Conservation (phyloP, 2,888 invertebrate species). For the Scaeva pyrastri region DNA sequence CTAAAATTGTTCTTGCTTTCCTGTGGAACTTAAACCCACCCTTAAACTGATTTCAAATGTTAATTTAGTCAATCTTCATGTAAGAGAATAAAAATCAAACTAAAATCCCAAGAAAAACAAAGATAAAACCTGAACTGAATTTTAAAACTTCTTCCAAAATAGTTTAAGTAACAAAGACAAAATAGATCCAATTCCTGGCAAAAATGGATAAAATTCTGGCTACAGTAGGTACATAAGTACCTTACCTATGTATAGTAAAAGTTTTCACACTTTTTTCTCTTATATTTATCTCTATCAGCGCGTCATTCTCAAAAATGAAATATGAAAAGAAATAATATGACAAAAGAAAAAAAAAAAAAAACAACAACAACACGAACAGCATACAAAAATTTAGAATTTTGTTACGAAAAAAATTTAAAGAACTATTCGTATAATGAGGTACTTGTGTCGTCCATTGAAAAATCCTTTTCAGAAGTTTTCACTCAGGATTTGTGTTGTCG, state of each 20-base stretch:
- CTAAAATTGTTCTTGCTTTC: no score
- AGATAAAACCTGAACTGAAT: slow-evolving; percentile 15
- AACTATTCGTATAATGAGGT: slow-evolving; percentile 72
- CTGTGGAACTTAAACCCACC: no score
- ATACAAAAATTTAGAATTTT: background rate
- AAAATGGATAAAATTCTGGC: background rate
- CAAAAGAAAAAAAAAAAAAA: slow-evolving; percentile 12
- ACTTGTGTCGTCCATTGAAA: slow-evolving; percentile 75
- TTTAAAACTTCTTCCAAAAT: slow-evolving; percentile 49
- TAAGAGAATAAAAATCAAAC: background rate
- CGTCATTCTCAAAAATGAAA: slow-evolving; percentile 54
- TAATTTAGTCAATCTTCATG: background rate
- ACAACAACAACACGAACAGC: background rate
- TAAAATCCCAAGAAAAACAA: background rate
- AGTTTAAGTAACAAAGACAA: slow-evolving; percentile 15
- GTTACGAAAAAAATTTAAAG: slow-evolving; percentile 11
- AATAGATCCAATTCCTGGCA: slow-evolving; percentile 8
- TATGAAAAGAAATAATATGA: slow-evolving; percentile 47
- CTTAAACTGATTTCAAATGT: background rate
- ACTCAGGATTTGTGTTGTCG: slow-evolving; percentile 58
- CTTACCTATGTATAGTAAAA: slow-evolving; percentile 17
- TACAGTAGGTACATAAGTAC: background rate
- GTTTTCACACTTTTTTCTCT: slow-evolving; percentile 48
- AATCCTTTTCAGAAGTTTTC: slow-evolving; percentile 67
- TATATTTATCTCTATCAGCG: slow-evolving; percentile 31